Evolutionary conservation across 2,113 vertebrate genomes (phyloP).

Genomic region (Spea multiplicata): DNA sequence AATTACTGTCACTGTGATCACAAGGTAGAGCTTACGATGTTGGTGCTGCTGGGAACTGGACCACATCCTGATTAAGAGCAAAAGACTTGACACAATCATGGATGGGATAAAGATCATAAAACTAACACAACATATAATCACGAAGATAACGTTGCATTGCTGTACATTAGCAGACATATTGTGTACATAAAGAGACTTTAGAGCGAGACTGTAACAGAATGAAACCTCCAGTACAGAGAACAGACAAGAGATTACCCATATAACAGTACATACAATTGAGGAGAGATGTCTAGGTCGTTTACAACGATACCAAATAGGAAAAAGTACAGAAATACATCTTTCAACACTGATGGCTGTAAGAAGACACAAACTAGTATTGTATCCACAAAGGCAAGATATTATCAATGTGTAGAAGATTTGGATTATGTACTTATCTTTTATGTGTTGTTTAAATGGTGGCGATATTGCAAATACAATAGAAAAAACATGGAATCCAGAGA

Average conservation of each 20-base stretch:
- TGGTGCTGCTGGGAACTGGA: constrained; percentile 44
- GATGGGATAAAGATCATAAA: constrained; percentile 51
- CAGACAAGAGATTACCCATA: constrained; percentile 41
- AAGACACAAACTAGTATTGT: constrained; percentile 31
- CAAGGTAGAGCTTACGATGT: constrained; percentile 18
- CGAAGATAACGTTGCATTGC: constrained; percentile 5
- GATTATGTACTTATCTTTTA: constrained; percentile 8
- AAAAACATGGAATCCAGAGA: not conserved
- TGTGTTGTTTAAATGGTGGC: not conserved
- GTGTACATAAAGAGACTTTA: not conserved
- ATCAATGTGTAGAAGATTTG: not conserved
- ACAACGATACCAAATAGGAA: constrained; percentile 51
- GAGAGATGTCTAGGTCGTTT: constrained; percentile 28
- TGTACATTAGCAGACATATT: not conserved
- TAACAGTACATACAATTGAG: not conserved
- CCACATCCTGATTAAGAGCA: constrained; percentile 53
- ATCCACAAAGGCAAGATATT: constrained; percentile 23
- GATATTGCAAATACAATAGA: not conserved
- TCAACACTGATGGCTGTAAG: constrained; percentile 50
- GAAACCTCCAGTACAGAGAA: not conserved
- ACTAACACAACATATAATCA: constrained; percentile 40
- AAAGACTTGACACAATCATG: constrained; percentile 56
- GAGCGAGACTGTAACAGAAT: constrained; percentile 20
- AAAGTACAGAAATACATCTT: constrained; percentile 47
- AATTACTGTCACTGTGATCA: constrained; percentile 55